Evolutionary conservation across 2,113 vertebrate species (phyloP).

Genomic region (Petromus typicus): DNA sequence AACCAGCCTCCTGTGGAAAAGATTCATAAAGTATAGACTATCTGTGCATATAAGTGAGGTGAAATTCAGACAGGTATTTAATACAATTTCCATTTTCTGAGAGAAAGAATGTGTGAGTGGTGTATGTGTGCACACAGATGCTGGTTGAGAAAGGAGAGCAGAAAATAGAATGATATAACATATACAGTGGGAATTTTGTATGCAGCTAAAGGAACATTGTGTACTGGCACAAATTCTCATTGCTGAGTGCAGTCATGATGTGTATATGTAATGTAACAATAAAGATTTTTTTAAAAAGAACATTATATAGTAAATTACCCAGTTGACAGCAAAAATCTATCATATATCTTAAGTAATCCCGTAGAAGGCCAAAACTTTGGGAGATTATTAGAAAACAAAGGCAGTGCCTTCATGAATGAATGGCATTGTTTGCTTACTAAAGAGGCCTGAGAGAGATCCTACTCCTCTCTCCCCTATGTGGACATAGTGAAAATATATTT

Average conservation of each 20-base stretch:
- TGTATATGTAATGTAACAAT: too few species aligned
- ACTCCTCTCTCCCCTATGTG: neutral
- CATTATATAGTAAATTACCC: neutral
- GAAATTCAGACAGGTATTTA: neutral
- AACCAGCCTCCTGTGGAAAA: neutral
- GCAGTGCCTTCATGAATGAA: neutral
- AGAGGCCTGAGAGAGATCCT: neutral
- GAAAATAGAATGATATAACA: neutral
- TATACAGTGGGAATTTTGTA: neutral
- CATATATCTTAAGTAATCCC: neutral
- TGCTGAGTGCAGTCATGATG: too few species aligned
- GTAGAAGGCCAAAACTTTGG: neutral
- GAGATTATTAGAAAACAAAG: neutral
- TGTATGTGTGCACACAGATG: neutral
- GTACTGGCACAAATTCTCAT: too few species aligned
- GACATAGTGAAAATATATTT: accelerated
- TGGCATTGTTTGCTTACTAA: too few species aligned
- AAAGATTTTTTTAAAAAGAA: too few species aligned
- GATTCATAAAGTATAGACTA: neutral
- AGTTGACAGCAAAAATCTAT: neutral
- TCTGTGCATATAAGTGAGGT: neutral
- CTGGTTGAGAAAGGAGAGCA: accelerated
- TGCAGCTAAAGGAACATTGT: neutral
- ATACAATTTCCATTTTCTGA: neutral
- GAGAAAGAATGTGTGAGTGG: neutral